Evolutionary conservation across 2,888 invertebrate genomes (phyloP).

Genomic region (Stenichneumon culpator): DNA sequence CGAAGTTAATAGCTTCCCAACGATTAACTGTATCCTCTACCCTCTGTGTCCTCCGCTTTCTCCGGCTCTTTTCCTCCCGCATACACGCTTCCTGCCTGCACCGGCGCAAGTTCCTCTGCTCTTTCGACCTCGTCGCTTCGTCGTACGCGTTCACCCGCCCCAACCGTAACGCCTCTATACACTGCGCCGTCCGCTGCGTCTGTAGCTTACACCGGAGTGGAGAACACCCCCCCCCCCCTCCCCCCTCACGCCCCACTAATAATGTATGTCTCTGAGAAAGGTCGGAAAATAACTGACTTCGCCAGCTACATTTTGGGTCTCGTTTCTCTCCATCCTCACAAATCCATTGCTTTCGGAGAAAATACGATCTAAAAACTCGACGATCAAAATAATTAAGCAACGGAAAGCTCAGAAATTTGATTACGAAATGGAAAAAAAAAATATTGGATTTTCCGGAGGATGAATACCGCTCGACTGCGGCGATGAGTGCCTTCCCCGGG

Average conservation of each 20-base stretch:
- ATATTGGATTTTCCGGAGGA: conserved; percentile 10
- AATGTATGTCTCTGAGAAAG: conserved; percentile 78
- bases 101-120: conserved; percentile 37
- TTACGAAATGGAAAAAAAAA: background rate
- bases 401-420: background rate
- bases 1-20: conserved; percentile 84
- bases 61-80: conserved; percentile 52
- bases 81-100: conserved; percentile 9
- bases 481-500: conserved; percentile 5
- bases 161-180: conserved; percentile 66
- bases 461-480: conserved; percentile 9
- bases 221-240: conserved; percentile 1
- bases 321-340: conserved; percentile 9
- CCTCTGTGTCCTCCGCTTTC: conserved; percentile 60
- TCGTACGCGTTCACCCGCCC: conserved; percentile 59
- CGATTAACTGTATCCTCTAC: conserved; percentile 82
- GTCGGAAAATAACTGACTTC: conserved; percentile 80
- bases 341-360: background rate
- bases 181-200: background rate
- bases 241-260: conserved; percentile 75
- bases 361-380: background rate
- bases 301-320: conserved; percentile 34
- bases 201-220: conserved; percentile 14
- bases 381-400: background rate
- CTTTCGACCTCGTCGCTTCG: conserved; percentile 63